These are phyloP conservation scores for Sphaerodactylus townsendi DNA, from an alignment of 2,113 vertebrate species.

Conservation along the genomic window DNA sequence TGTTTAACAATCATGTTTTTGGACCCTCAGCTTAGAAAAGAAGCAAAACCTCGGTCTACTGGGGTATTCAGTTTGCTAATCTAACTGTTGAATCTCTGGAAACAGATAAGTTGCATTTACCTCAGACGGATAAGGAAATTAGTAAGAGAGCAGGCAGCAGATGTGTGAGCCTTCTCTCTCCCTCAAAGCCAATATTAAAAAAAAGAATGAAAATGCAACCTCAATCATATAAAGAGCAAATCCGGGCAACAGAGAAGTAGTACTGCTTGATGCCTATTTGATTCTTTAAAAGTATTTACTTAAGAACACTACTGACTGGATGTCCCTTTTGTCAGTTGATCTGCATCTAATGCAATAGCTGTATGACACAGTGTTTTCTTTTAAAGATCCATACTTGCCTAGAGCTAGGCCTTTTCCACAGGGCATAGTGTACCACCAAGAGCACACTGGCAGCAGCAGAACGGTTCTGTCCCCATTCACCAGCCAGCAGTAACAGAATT, in stretches of 20 bases:
- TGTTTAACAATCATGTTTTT: slow-evolving; percentile 16
- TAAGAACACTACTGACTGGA: slow-evolving; percentile 15
- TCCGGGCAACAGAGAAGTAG: slow-evolving; percentile 28
- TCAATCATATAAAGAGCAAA: slow-evolving; percentile 43
- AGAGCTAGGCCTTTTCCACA: too few species aligned
- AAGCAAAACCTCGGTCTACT: not conserved
- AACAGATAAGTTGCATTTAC: slow-evolving; percentile 39
- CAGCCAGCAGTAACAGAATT: not conserved
- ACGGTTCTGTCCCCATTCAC: not conserved
- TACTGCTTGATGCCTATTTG: slow-evolving; percentile 36
- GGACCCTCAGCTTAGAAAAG: not conserved
- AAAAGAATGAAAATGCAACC: slow-evolving; percentile 40
- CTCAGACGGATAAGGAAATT: slow-evolving; percentile 11
- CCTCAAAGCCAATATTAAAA: slow-evolving; percentile 36
- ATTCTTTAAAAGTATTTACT: not conserved
- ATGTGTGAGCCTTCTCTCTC: slow-evolving; percentile 35
- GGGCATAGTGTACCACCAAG: too few species aligned
- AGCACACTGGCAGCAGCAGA: not conserved
- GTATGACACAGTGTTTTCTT: not conserved
- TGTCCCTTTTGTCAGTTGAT: slow-evolving; percentile 5
- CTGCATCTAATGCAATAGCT: not conserved
- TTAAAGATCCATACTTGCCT: not conserved
- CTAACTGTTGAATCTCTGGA: not conserved
- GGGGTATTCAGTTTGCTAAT: slow-evolving; percentile 29
- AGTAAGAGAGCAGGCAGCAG: not conserved